Conservation (phyloP, 1,140 invertebrate species). For the Augochlora pura region DNA sequence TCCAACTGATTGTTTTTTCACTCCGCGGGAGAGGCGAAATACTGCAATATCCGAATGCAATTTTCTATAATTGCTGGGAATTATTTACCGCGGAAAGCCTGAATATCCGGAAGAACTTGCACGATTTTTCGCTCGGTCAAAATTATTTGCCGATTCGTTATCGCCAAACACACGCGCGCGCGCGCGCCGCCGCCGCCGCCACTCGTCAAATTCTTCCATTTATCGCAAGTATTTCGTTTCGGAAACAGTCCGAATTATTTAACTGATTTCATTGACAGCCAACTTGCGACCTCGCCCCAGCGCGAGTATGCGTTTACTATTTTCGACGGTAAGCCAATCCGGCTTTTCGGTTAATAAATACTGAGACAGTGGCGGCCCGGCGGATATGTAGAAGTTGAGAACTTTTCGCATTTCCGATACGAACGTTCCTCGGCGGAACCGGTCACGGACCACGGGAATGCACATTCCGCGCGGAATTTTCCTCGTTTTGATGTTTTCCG, state of each 20-base stretch:
- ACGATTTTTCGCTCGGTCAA: not conserved
- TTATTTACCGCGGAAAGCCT: not conserved
- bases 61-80: not conserved
- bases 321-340: not conserved
- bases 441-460: not conserved
- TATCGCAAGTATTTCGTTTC: not conserved
- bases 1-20: not conserved
- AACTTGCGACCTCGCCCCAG: not conserved
- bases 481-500: not conserved
- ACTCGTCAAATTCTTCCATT: not conserved
- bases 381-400: not conserved
- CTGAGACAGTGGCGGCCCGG: not conserved
- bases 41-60: not conserved
- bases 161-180: not conserved
- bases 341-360: not conserved
- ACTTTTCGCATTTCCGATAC: not conserved
- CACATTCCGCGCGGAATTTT: not conserved
- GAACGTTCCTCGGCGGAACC: not conserved
- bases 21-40: not conserved
- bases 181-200: too few species aligned
- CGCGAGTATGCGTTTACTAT: not conserved
- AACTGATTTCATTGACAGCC: not conserved
- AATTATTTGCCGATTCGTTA: constrained; percentile 22
- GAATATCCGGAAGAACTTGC: not conserved
- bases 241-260: constrained; percentile 9